A percentile compares a stretch with the other conserved stretches of the same genome.
Conservation (phyloP, 2,113 vertebrate genomes). For the Lota lota region DNA sequence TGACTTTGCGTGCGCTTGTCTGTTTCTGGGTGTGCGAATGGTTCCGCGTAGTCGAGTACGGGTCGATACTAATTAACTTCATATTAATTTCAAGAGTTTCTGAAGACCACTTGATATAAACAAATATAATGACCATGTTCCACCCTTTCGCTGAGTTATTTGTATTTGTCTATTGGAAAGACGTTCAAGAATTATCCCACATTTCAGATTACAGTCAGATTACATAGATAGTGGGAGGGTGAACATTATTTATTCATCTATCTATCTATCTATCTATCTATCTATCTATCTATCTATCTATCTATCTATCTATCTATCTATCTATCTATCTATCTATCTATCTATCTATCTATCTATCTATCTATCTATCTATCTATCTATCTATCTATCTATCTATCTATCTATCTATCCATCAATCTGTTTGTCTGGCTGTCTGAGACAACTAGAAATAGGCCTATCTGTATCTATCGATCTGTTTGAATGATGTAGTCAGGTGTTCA, state of each 20-base stretch:
- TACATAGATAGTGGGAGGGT: too few species aligned
- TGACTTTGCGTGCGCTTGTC: constrained; percentile 15
- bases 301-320: too few species aligned
- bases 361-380: too few species aligned
- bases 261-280: too few species aligned
- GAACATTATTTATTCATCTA: too few species aligned
- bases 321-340: too few species aligned
- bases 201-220: too few species aligned
- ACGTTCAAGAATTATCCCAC: too few species aligned
- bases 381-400: too few species aligned
- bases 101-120: constrained; percentile 63
- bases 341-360: too few species aligned
- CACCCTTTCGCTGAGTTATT: constrained; percentile 6
- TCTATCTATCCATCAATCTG: background rate
- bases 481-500: background rate
- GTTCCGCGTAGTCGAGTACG: constrained; percentile 7
- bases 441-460: background rate
- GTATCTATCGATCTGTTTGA: background rate
- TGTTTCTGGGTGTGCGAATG: background rate
- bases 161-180: too few species aligned
- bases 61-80: constrained; percentile 74
- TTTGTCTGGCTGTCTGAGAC: background rate
- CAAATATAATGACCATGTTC: constrained; percentile 57
- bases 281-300: too few species aligned
- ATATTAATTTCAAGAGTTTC: constrained; percentile 58